These are phyloP conservation scores for Malurus leucopterus DNA, from an alignment of 2,797 vertebrate genomes.

Conservation along the genomic window DNA sequence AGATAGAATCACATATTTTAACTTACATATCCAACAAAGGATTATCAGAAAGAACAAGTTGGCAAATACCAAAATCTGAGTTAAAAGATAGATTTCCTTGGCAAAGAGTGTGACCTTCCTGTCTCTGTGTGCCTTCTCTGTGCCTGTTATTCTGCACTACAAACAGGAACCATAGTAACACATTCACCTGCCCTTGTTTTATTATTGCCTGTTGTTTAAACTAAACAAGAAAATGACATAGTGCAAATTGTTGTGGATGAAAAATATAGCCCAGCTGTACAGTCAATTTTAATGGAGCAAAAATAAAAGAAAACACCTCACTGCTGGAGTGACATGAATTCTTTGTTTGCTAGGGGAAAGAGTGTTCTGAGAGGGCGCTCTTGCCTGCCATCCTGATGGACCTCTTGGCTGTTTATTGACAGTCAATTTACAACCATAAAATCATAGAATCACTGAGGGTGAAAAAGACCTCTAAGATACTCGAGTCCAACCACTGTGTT, in stretches of 20 bases:
- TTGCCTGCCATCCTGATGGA: neutral
- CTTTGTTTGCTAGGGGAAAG: neutral
- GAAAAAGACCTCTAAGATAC: neutral
- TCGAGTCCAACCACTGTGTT: neutral
- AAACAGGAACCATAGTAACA: conserved; percentile 64
- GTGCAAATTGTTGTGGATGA: conserved; percentile 18
- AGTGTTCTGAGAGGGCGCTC: neutral
- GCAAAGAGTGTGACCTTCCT: neutral
- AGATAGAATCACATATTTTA: neutral
- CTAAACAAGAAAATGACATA: conserved; percentile 50
- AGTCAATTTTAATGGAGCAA: neutral
- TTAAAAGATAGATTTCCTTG: neutral
- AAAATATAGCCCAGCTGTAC: conserved; percentile 26
- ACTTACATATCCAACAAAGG: neutral
- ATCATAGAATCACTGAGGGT: neutral
- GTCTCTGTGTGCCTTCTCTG: neutral
- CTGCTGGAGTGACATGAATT: neutral
- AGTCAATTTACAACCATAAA: neutral
- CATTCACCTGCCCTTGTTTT: conserved; percentile 58
- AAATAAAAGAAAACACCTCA: neutral
- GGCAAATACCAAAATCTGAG: neutral
- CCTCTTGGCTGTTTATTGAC: neutral
- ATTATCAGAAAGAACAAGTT: neutral
- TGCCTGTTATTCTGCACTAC: conserved; percentile 19
- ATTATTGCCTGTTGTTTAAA: conserved; percentile 58